Evolutionary conservation across 1,140 invertebrate genomes (phyloP), one percentile per base, ranked within the genome.

Genomic region (Acarapis woodi): DNA sequence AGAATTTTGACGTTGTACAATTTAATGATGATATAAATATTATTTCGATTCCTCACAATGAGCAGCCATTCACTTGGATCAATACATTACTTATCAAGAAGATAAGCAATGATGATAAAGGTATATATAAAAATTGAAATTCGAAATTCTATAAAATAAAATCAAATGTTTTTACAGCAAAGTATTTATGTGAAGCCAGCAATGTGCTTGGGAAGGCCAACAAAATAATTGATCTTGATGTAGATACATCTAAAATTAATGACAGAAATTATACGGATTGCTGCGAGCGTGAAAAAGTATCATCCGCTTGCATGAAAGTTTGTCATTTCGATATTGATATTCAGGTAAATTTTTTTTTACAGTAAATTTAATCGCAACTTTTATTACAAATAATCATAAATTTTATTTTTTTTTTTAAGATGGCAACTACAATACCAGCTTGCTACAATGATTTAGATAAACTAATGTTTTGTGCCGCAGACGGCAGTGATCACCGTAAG

Each of bases 391-490:
- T n/a, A n/a, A n/a, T n/a, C n/a, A n/a, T n/a, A n/a, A n/a, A n/a
- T n/a, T n/a, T n/a, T n/a, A n/a, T n/a, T n/a, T n/a, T n/a, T n/a
- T n/a, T n/a, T n/a, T n/a, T n/a, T n/a, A n/a, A n/a, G n/a, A n/a
- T 66, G 22, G 70, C 76, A 23, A 68, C 73, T 47, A 23, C 9
- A 24, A 35, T 35, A 16, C 68, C 70, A 0, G 66, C 73, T 47
- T 79, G 74, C 50, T 65, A 76, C 42, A 60, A 64, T 29, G 73
- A 78, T 51, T 72, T 78, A 47, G 68, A 76, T 51, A 79, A 79
- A 48, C 56, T 78, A 14, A 76, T 79, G 71, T 21, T n/a, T 9
- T 42, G 41, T 34, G 41, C 41, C n/a, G 41, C 41, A 21, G 62
- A 77, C 47, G 69, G 70, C 2, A 62, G 71, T 44, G 74, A 79